Evolutionary conservation across 2,797 vertebrate genomes (phyloP).

Genomic region (Threskiornis aethiopicus): DNA sequence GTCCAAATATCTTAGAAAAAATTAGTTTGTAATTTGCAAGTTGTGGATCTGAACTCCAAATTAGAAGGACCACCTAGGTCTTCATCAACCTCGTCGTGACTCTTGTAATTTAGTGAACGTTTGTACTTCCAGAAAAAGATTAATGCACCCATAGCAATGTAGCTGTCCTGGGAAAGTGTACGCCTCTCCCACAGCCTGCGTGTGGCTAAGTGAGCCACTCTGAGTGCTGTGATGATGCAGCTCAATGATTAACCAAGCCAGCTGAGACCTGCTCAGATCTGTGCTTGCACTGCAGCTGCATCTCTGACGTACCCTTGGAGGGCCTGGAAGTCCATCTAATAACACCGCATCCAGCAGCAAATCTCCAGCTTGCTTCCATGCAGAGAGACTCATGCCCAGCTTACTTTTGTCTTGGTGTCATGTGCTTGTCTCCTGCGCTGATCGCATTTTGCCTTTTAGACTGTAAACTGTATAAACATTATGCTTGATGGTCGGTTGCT

Average conservation of each 20-base stretch:
- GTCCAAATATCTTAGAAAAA: background rate
- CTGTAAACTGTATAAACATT: background rate
- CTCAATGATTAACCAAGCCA: background rate
- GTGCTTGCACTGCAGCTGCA: background rate
- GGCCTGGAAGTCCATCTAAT: background rate
- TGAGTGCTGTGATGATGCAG: background rate
- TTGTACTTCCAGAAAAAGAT: background rate
- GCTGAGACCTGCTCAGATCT: background rate
- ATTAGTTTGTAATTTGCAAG: background rate
- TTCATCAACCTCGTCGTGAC: background rate
- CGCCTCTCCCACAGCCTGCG: fast-evolving
- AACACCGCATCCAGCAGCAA: background rate
- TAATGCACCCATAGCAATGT: background rate
- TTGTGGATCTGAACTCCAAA: background rate
- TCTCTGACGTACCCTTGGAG: background rate
- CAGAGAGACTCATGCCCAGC: background rate
- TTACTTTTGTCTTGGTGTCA: background rate
- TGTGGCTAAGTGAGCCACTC: background rate
- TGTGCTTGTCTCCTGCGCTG: background rate
- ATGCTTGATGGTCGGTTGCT: background rate
- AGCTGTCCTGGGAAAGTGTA: background rate
- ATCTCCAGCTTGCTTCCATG: background rate
- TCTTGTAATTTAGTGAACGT: background rate
- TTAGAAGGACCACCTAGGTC: background rate
- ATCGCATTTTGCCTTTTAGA: background rate